Percentiles rank a stretch among this genome's conserved stretches.
Evolutionary conservation across 1,140 invertebrate species (phyloP).

Genomic region (Charaxes varanes): DNA sequence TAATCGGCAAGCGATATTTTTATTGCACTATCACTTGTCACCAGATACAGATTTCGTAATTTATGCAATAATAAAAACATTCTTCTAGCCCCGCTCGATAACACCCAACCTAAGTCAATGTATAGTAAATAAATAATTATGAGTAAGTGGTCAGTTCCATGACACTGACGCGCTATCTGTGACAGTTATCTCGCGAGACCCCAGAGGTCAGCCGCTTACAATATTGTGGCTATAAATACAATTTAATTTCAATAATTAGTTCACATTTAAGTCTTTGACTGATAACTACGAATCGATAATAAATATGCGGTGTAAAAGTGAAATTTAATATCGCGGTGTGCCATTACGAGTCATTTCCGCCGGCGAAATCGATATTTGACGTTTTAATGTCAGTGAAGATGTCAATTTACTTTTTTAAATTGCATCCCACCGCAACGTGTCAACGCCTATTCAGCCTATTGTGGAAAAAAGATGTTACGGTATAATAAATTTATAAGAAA

Average conservation of each 20-base stretch:
- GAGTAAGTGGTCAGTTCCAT: slow-evolving; percentile 57
- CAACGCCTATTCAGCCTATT: slow-evolving; percentile 60
- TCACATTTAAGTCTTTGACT: slow-evolving; percentile 59
- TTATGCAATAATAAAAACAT: slow-evolving; percentile 25
- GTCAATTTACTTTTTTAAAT: slow-evolving; percentile 49
- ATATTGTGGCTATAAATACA: slow-evolving; percentile 62
- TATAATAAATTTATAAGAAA: slow-evolving; percentile 65
- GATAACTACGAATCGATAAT: slow-evolving; percentile 56
- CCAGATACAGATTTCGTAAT: slow-evolving; percentile 33
- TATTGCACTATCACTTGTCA: slow-evolving; percentile 39
- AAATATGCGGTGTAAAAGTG: slow-evolving; percentile 37
- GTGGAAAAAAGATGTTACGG: slow-evolving; percentile 52
- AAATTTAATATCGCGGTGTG: slow-evolving; percentile 38
- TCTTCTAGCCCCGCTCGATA: slow-evolving; percentile 12
- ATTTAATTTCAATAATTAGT: slow-evolving; percentile 66
- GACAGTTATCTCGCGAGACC: slow-evolving; percentile 42
- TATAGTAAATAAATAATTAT: slow-evolving; percentile 42
- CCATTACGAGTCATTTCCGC: slow-evolving; percentile 49
- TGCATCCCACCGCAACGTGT: slow-evolving; percentile 51
- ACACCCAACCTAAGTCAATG: slow-evolving; percentile 38
- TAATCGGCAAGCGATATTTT: slow-evolving; percentile 44
- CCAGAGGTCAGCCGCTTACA: slow-evolving; percentile 36
- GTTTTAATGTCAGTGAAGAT: slow-evolving; percentile 44
- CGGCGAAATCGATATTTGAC: slow-evolving; percentile 32
- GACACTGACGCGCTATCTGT: slow-evolving; percentile 47